Percentiles rank a stretch among this genome's conserved stretches.
Evolutionary conservation across 2,888 invertebrate genomes (phyloP).

Genomic region (Agrotis clavis): DNA sequence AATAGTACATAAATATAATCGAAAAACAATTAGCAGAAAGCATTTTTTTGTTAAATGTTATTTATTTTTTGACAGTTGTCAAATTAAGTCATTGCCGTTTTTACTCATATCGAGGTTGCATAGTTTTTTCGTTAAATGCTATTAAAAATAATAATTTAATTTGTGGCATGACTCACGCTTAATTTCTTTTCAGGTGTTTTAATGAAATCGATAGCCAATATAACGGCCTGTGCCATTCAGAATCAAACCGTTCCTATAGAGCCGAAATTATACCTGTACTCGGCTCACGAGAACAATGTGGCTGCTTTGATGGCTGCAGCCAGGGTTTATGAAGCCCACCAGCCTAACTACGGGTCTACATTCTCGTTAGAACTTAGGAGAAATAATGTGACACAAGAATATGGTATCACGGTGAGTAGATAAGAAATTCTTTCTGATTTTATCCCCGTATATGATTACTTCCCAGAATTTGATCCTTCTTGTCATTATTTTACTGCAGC

Average conservation of each 20-base stretch:
- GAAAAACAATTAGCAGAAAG: too few relatives aligned
- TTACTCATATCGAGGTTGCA: too few relatives aligned
- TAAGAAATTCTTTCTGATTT: background rate
- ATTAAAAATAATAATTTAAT: too few relatives aligned
- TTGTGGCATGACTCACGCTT: background rate
- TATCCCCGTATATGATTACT: too few relatives aligned
- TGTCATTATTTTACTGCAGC: too few relatives aligned
- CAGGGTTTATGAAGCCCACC: slow-evolving; percentile 89
- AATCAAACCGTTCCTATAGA: slow-evolving; percentile 81
- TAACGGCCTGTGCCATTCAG: slow-evolving; percentile 74
- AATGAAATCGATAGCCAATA: slow-evolving; percentile 88
- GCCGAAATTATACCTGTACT: slow-evolving; percentile 88
- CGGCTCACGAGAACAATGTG: slow-evolving; percentile 93
- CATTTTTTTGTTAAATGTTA: too few relatives aligned
- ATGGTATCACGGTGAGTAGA: slow-evolving; percentile 86
- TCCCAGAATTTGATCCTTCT: too few relatives aligned
- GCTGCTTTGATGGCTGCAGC: slow-evolving; percentile 91
- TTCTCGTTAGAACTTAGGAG: slow-evolving; percentile 90
- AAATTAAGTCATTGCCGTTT: too few relatives aligned
- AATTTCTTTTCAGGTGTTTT: slow-evolving; percentile 81
- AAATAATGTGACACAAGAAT: slow-evolving; percentile 70
- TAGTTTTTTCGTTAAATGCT: too few relatives aligned
- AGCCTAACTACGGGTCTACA: slow-evolving; percentile 91
- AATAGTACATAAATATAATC: too few relatives aligned
- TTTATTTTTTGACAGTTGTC: too few relatives aligned